Evolutionary conservation across 1,140 invertebrate species (phyloP).

Genomic region (Leptinotarsa defecta): DNA sequence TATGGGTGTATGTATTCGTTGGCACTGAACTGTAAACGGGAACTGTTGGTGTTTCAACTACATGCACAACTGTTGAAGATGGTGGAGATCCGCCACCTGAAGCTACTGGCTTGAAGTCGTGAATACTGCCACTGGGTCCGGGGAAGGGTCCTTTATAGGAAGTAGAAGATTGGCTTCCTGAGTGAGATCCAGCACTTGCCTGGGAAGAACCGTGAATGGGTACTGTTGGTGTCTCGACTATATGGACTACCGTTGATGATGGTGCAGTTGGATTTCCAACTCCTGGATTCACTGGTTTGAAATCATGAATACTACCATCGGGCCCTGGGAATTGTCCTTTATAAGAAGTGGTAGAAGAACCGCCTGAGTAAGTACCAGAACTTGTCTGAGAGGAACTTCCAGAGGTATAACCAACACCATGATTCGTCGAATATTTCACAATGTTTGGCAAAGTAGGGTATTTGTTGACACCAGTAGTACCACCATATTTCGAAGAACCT

Average conservation of each 20-base stretch:
- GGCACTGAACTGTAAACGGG: background rate
- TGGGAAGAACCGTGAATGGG: too few species aligned
- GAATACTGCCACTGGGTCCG: constrained; percentile 44
- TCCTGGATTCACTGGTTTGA: constrained; percentile 33
- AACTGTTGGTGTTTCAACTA: background rate
- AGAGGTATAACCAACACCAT: too few species aligned
- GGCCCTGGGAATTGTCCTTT: constrained; percentile 46
- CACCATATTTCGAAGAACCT: too few species aligned
- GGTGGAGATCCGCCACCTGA: constrained; percentile 17
- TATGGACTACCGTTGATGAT: background rate
- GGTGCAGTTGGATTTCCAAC: constrained; percentile 18
- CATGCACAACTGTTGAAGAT: background rate
- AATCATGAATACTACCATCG: constrained; percentile 43
- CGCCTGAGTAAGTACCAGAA: too few species aligned
- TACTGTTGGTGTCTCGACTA: too few species aligned
- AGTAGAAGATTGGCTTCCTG: background rate
- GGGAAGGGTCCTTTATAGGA: constrained; percentile 44
- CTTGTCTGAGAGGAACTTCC: too few species aligned
- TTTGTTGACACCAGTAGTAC: too few species aligned
- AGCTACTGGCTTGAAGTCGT: constrained; percentile 38
- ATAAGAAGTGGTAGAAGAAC: constrained; percentile 8
- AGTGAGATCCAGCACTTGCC: too few species aligned
- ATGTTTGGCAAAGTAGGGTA: too few species aligned
- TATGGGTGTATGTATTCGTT: background rate
- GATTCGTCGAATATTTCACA: too few species aligned